phyloP scores from a whole-genome alignment of 2,888 invertebrate species.

The Drosophila colorata region DNA sequence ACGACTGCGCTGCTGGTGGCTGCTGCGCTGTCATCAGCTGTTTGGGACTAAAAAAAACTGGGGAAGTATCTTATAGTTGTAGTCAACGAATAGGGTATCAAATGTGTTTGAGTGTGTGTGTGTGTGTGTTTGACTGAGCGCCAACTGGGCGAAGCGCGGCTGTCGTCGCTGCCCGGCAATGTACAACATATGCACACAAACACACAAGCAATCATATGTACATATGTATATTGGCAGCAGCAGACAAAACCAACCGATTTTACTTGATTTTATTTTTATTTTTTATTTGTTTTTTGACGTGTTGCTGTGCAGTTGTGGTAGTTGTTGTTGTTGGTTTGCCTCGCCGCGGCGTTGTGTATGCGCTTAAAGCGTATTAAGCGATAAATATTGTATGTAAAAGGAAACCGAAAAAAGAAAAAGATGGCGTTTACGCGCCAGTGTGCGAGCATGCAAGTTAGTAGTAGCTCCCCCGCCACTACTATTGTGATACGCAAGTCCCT shows the following conservation, averaged over 20 bases:
- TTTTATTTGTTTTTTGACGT: slow-evolving; percentile 62
- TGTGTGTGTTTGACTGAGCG: slow-evolving; percentile 63
- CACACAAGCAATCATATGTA: slow-evolving; percentile 4
- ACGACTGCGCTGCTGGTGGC: slow-evolving; percentile 19
- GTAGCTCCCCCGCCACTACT: slow-evolving; percentile 44
- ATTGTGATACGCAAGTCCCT: slow-evolving; percentile 31
- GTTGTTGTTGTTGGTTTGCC: slow-evolving; percentile 42
- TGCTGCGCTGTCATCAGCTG: slow-evolving; percentile 50
- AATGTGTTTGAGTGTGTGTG: slow-evolving; percentile 40
- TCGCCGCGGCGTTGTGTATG: slow-evolving; percentile 45
- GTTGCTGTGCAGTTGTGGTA: slow-evolving; percentile 53
- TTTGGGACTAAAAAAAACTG: slow-evolving; percentile 33
- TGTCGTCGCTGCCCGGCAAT: slow-evolving; percentile 50
- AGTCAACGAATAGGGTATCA: slow-evolving; percentile 28
- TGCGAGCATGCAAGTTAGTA: slow-evolving; percentile 73
- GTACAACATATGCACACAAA: slow-evolving; percentile 11
- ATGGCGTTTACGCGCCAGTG: slow-evolving; percentile 77
- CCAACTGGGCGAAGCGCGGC: slow-evolving; percentile 68
- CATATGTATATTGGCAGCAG: slow-evolving; percentile 45
- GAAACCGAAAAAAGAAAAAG: slow-evolving; percentile 77
- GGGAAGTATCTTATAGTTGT: slow-evolving; percentile 46
- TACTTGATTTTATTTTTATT: slow-evolving; percentile 62
- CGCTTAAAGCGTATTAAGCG: slow-evolving; percentile 72
- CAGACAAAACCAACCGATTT: slow-evolving; percentile 61
- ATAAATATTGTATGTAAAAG: slow-evolving; percentile 77